Base-by-base conservation (phyloP, 2,888 invertebrate genomes). In the Oxyteleia sp. region DNA sequence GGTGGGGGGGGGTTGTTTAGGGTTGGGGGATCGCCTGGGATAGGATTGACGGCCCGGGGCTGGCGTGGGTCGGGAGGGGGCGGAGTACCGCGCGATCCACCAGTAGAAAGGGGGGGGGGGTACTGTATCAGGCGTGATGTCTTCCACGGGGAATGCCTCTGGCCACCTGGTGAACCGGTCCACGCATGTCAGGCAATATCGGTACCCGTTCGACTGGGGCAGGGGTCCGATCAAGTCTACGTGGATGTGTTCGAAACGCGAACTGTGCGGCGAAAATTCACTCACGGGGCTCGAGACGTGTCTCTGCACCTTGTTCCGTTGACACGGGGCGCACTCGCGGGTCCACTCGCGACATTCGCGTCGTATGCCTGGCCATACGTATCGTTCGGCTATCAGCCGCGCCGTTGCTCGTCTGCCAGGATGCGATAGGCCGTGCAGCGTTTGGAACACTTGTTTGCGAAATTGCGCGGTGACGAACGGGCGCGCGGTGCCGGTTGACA, bases 171-270 rank as follows among this genome's bases (percentile, higher is more conserved):
- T 78, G 53, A 86, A 88, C 4, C 91, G 72, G 55, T 91, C 90
- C 0, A 90, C 76, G 76, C 87, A 86, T 0, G 93, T 93, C 2
- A 93, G 88, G 20, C 88, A 88, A 69, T 93, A 93, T 1, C 85
- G 64, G 20, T 20, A 74, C 0, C 72, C 82, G 26, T 26, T 26
- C 5, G 5, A 32, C 32, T 32, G 32, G 4, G 66, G 72, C 63
- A 72, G n/a, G 4, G 32, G 10, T 1, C 88, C 87, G 18, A 92
- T 84, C 2, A 94, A 84, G 85, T 94, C 93, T 1, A 94, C 88
- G 85, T 94, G 93, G 4, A 94, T 86, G 74, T 93, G 63, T 10
- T 47, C 32, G 20, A 63, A 63, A 3, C 63, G 45, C 2, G 26
- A 2, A 11, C 15, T 15, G 2, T 18, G 3, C 18, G 35, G 1